These are phyloP conservation scores for Gnathonemus echidnorhynchus DNA, from an alignment of 2,113 vertebrate species.

Conservation along the genomic window DNA sequence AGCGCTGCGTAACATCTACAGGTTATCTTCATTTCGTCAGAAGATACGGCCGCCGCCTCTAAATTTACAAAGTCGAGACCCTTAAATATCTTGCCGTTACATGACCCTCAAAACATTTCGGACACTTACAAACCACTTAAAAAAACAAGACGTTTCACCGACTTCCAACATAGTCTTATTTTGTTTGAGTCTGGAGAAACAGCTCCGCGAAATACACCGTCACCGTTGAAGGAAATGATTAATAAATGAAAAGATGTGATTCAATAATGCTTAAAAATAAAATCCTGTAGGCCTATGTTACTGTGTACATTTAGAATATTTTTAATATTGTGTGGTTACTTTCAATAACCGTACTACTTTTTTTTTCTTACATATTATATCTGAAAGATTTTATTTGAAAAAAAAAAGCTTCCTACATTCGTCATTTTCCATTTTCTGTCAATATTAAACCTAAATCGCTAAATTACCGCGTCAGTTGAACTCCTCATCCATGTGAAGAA, in stretches of 20 bases:
- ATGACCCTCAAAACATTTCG: neutral
- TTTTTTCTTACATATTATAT: neutral
- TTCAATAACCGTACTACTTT: neutral
- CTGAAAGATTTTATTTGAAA: neutral
- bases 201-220: neutral
- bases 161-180: neutral
- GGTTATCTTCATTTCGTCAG: neutral
- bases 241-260: neutral
- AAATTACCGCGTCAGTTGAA: neutral
- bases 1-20: neutral
- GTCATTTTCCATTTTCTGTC: neutral
- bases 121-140: neutral
- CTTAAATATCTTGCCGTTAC: neutral
- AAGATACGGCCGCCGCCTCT: neutral
- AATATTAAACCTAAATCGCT: neutral
- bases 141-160: neutral
- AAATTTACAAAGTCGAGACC: neutral
- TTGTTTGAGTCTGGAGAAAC: neutral
- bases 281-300: neutral
- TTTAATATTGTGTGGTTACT: neutral
- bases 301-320: neutral
- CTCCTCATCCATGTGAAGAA: neutral
- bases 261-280: neutral
- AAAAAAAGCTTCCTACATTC: neutral
- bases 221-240: neutral